Conservation (phyloP, 2,113 vertebrate genomes). For the Microcebus murinus region DNA sequence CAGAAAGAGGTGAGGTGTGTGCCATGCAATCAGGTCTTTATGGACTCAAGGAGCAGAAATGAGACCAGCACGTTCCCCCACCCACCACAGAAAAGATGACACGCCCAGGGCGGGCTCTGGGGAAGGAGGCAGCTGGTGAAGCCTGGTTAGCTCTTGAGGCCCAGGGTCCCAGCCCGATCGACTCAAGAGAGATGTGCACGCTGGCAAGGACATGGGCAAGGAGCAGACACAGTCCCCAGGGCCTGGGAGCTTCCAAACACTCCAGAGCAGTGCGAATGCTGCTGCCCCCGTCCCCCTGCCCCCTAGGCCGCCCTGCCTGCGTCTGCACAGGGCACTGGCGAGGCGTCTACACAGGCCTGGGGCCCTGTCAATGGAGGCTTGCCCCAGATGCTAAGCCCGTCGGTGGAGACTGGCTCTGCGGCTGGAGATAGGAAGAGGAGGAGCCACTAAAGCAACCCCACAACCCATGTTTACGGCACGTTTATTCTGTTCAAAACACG, state of each 20-base stretch:
- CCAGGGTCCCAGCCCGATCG: fast-evolving
- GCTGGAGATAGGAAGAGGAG: background rate
- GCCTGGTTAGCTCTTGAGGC: background rate
- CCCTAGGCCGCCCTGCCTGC: background rate
- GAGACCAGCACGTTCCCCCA: too few species aligned
- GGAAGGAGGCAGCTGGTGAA: background rate
- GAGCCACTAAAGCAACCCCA: background rate
- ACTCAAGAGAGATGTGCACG: background rate
- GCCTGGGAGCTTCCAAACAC: background rate
- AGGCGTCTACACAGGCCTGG: fast-evolving
- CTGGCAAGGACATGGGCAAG: background rate
- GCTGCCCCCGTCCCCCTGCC: too few species aligned
- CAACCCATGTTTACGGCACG: fast-evolving
- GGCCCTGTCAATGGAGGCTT: background rate
- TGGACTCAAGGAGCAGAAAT: too few species aligned
- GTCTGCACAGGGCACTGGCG: fast-evolving
- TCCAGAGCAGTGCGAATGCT: background rate
- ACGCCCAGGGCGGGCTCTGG: too few species aligned
- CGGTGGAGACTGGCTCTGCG: background rate
- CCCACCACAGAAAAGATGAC: too few species aligned
- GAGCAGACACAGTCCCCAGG: background rate
- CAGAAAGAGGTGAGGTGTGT: too few species aligned
- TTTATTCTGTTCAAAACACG: background rate
- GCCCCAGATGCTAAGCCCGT: fast-evolving
- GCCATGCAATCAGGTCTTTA: too few species aligned